Base-by-base conservation (phyloP, 1,140 invertebrate species). In the Drosophila nannoptera region DNA sequence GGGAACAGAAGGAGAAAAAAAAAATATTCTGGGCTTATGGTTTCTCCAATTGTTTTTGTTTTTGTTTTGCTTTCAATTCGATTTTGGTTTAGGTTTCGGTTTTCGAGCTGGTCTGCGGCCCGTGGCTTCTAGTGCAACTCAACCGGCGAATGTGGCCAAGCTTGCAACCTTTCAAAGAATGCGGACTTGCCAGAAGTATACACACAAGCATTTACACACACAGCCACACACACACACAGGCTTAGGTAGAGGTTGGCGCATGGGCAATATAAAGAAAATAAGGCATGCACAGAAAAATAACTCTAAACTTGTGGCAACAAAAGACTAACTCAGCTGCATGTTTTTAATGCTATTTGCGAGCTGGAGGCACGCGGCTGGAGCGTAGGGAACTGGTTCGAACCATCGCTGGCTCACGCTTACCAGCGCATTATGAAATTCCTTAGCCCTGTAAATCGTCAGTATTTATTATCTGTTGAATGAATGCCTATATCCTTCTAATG, bases 141-240 rank as follows among this genome's bases (percentile, higher is more conserved):
- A 55, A 16, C 56, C 42, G 65, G 56, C 50, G 58, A 52, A 61
- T 66, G 55, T 60, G 76, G 71, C 76, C 76, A 80, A 80, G 52
- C 76, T 80, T 75, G 80, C 78, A 83, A 83, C 78, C 78, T 83
- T 83, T 83, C 75, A 83, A 83, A 83, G 78, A 83, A 83, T 83
- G 78, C 78, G 78, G 78, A 83, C 78, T 83, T 83, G 75, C 78
- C 78, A 82, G 78, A 71, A 82, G 67, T 82, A n/a, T n/a, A n/a
- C n/a, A n/a, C n/a, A n/a, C n/a, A n/a, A n/a, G n/a, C n/a, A n/a
- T n/a, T n/a, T n/a, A n/a, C 36, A 70, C 69, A 63, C 43, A 68
- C 48, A 63, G 48, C 50, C 48, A 50, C 55, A 45, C 52, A 50
- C 55, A 49, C 54, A 54, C 62, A 55, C 45, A 66, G 31, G 36